Evolutionary conservation across 2,113 vertebrate species (phyloP).

Genomic region (Leucopsar rothschildi): DNA sequence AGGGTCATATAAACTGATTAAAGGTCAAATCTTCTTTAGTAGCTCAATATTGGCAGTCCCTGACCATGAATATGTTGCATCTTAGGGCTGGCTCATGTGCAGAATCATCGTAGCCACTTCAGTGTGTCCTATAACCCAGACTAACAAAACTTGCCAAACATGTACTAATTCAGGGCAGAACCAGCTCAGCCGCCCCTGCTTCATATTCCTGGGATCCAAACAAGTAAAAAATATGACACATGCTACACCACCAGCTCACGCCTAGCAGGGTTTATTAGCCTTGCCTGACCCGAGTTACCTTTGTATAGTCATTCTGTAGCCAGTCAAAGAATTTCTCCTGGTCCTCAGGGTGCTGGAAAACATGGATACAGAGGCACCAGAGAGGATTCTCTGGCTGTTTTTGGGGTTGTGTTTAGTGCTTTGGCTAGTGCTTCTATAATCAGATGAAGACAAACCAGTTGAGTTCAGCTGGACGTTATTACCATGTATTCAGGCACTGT

Average conservation of each 20-base stretch:
- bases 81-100: background rate
- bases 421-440: background rate
- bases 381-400: background rate
- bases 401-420: background rate
- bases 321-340: background rate
- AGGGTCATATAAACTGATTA: background rate
- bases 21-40: background rate
- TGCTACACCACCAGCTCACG: background rate
- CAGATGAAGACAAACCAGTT: background rate
- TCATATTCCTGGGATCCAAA: background rate
- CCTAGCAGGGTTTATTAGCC: background rate
- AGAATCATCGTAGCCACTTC: background rate
- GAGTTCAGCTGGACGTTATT: background rate
- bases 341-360: background rate
- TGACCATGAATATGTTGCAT: fast-evolving
- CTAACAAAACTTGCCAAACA: background rate
- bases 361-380: background rate
- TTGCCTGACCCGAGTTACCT: background rate
- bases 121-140: background rate
- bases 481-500: background rate
- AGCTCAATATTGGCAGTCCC: background rate
- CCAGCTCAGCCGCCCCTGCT: background rate
- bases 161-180: background rate
- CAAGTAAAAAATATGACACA: background rate
- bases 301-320: background rate